phyloP scores from a whole-genome alignment of 2,113 vertebrate species.

The Dromiciops gliroides region DNA sequence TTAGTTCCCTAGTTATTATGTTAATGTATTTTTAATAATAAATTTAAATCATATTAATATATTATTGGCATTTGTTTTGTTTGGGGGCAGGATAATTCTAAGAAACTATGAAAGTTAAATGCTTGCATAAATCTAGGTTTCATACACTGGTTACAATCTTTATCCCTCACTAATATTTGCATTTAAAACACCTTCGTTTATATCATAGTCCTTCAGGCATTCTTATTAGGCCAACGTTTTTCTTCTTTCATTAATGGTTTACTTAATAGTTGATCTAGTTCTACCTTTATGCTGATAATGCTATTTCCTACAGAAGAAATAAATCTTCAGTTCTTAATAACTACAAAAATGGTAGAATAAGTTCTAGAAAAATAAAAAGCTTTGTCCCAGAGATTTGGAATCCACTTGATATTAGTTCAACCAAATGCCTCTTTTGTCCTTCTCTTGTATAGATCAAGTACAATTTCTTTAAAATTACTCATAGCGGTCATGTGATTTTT shows the following conservation, averaged over 20 bases:
- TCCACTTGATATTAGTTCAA: slow-evolving; percentile 16
- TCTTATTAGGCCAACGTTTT: slow-evolving; percentile 54
- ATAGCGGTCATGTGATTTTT: not conserved
- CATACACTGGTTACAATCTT: slow-evolving; percentile 25
- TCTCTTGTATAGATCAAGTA: not conserved
- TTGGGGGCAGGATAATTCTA: not conserved
- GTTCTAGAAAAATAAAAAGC: slow-evolving; percentile 51
- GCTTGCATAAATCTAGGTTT: slow-evolving; percentile 41
- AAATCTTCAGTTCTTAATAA: slow-evolving; percentile 54
- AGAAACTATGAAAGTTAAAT: not conserved
- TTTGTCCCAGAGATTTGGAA: slow-evolving; percentile 27
- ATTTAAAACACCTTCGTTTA: slow-evolving; percentile 68
- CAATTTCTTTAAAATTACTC: slow-evolving; percentile 7
- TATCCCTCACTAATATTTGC: slow-evolving; percentile 58
- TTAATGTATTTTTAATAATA: not conserved
- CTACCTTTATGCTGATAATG: slow-evolving; percentile 54
- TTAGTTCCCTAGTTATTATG: not conserved
- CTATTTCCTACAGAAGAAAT: slow-evolving; percentile 59
- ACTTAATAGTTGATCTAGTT: slow-evolving; percentile 43
- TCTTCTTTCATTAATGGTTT: slow-evolving; percentile 50
- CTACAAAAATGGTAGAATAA: slow-evolving; percentile 62
- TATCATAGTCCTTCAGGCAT: slow-evolving; percentile 33
- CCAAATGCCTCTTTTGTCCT: slow-evolving; percentile 18
- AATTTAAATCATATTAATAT: not conserved
- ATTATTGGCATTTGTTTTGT: not conserved